Evolutionary conservation across 2,888 invertebrate genomes (phyloP), one percentile per base, ranked within the genome.

Genomic region (Anagyrus pseudococci): DNA sequence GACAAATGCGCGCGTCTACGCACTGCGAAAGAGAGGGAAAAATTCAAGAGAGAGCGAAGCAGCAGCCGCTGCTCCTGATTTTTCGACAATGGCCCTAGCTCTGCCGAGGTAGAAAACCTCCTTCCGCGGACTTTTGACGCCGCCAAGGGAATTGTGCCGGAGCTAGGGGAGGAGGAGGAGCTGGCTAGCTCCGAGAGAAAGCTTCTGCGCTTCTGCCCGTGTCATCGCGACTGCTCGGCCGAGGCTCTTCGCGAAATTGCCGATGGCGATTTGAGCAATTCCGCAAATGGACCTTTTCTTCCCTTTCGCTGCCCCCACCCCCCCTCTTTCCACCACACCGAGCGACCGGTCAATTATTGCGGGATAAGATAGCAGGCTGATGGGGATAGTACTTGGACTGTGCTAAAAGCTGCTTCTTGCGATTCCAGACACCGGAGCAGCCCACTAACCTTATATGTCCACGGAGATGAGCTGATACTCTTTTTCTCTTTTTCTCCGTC

Each of bases 241-340:
- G 50, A 25, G 58, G 65, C 60, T 64, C 49, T 67, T 37, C 49
- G 8, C 22, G 29, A 70, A 79, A 76, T 78, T 74, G 73, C 74
- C 73, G 77, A 79, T 78, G 75, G 76, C 75, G 73, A 78, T 75
- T 78, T 75, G 72, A 73, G 78, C 76, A 79, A 80, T 80, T 80
- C 73, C 68, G 70, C 71, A 77, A 77, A 77, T 77, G 77, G 73
- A 77, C 63, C 70, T 62, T 74, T 75, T 74, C 70, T 73, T 68
- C 43, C 25, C 13, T n/a, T n/a, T n/a, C 61, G 69, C 29, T 15
- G 7, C 19, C 73, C 74, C 13, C 15, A n/a, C 15, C 8, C 33
- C 13, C 6, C n/a, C n/a, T n/a, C n/a, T n/a, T n/a, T n/a, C n/a
- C n/a, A n/a, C n/a, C n/a, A n/a, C n/a, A 13, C 33, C 6, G 15